phyloP scores from a whole-genome alignment of 2,888 invertebrate species.

The Leucoma salicis region DNA sequence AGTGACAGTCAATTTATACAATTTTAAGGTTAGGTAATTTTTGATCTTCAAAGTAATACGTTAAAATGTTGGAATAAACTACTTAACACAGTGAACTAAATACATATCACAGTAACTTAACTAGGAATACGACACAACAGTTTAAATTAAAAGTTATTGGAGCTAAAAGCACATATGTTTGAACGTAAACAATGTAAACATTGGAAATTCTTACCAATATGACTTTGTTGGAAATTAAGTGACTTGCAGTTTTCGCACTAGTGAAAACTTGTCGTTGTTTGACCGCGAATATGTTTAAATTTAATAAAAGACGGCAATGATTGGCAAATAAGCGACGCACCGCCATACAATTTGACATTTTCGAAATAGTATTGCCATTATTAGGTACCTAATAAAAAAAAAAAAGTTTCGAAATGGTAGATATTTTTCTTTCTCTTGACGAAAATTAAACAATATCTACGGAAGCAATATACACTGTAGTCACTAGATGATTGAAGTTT shows the following conservation, averaged over 20 bases:
- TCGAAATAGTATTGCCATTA: conserved; percentile 18
- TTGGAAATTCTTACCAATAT: conserved; percentile 34
- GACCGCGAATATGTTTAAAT: conserved; percentile 52
- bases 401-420: not conserved
- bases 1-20: conserved; percentile 14
- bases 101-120: not conserved
- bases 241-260: conserved; percentile 23
- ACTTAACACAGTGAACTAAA: not conserved
- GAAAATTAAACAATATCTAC: too few relatives aligned
- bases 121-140: not conserved
- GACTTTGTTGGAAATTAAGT: conserved; percentile 22
- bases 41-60: too few relatives aligned
- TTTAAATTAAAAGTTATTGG: not conserved
- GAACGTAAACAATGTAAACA: conserved; percentile 21
- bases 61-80: too few relatives aligned
- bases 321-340: conserved; percentile 75
- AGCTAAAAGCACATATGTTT: conserved; percentile 12
- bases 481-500: too few relatives aligned
- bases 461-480: too few relatives aligned
- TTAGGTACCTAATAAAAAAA: not conserved
- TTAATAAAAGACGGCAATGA: conserved; percentile 68
- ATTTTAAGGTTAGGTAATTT: conserved; percentile 29
- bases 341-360: conserved; percentile 69
- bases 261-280: conserved; percentile 36
- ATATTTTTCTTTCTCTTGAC: too few relatives aligned